A percentile compares a stretch with the other conserved stretches of the same genome.
These are phyloP conservation scores for Lytechinus pictus DNA, from an alignment of 35 echinoderm and acorn worm genomes.

Conservation along the genomic window DNA sequence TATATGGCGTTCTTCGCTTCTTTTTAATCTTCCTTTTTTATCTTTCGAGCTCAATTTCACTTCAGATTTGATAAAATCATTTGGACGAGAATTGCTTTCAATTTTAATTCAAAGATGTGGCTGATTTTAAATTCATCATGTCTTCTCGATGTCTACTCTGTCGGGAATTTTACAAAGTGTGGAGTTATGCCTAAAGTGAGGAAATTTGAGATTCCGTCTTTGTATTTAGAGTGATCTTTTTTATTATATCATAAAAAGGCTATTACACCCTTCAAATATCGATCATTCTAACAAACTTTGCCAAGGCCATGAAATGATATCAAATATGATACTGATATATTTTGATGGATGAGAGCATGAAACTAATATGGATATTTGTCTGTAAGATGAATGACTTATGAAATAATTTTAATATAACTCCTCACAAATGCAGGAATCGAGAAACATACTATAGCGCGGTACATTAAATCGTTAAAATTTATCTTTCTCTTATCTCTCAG, in stretches of 20 bases:
- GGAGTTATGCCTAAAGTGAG: background rate
- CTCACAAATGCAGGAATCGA: too few species aligned
- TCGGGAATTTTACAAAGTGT: background rate
- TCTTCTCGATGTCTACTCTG: background rate
- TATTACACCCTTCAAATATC: background rate
- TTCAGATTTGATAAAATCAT: background rate
- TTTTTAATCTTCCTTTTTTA: background rate
- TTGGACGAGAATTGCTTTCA: background rate
- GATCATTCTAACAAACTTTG: background rate
- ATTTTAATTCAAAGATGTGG: background rate
- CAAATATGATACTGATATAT: background rate
- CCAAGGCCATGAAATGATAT: background rate
- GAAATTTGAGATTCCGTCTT: background rate
- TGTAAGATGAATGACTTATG: background rate
- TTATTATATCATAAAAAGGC: background rate
- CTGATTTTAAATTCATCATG: background rate
- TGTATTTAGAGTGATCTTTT: background rate
- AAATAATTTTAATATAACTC: too few species aligned
- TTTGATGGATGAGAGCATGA: background rate
- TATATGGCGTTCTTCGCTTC: background rate
- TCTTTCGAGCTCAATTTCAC: background rate
- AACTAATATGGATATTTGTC: background rate
- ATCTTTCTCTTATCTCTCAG: background rate
- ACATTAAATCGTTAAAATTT: background rate
- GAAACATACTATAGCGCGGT: too few species aligned